These are phyloP conservation scores for Oplegnathus fasciatus DNA, from an alignment of 2,113 vertebrate genomes.

Conservation along the genomic window DNA sequence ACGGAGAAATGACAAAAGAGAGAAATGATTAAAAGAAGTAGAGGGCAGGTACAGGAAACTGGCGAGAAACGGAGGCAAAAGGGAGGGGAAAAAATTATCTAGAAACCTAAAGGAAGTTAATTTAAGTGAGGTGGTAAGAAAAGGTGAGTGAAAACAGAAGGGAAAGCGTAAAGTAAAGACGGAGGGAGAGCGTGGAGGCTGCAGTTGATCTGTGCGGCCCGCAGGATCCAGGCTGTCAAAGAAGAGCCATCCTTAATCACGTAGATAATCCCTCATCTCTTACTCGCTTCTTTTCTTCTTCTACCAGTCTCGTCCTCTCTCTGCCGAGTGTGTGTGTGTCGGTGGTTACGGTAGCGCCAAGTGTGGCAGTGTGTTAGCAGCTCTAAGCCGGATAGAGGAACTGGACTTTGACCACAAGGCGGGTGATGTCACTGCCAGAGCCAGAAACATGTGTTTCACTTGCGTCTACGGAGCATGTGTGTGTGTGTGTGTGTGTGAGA, in stretches of 20 bases:
- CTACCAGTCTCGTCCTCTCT: background rate
- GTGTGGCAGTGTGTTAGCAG: slow-evolving; percentile 58
- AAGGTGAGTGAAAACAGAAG: background rate
- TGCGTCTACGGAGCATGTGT: slow-evolving; percentile 8
- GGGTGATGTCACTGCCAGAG: slow-evolving; percentile 84
- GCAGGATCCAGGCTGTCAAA: slow-evolving; percentile 58
- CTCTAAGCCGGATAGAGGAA: slow-evolving; percentile 83
- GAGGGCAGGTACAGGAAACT: slow-evolving; percentile 24
- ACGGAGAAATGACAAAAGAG: background rate
- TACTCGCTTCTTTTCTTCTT: slow-evolving; percentile 41
- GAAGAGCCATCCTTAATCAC: slow-evolving; percentile 64
- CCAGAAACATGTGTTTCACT: slow-evolving; percentile 74
- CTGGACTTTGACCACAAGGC: slow-evolving; percentile 87
- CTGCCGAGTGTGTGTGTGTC: slow-evolving; percentile 27
- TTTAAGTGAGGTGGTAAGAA: background rate
- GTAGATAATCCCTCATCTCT: slow-evolving; percentile 71
- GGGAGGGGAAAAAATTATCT: background rate
- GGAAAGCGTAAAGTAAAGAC: slow-evolving; percentile 5
- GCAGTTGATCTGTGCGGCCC: slow-evolving; percentile 11
- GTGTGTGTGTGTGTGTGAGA: slow-evolving; percentile 29
- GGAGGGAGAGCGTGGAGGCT: slow-evolving; percentile 38
- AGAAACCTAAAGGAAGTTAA: background rate
- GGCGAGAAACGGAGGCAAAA: background rate
- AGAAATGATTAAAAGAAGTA: background rate
- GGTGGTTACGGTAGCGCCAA: slow-evolving; percentile 53